Percentiles rank a stretch among this genome's conserved stretches.
Evolutionary conservation across 1,140 invertebrate species (phyloP).

Genomic region (Cyphomyrmex costatus): DNA sequence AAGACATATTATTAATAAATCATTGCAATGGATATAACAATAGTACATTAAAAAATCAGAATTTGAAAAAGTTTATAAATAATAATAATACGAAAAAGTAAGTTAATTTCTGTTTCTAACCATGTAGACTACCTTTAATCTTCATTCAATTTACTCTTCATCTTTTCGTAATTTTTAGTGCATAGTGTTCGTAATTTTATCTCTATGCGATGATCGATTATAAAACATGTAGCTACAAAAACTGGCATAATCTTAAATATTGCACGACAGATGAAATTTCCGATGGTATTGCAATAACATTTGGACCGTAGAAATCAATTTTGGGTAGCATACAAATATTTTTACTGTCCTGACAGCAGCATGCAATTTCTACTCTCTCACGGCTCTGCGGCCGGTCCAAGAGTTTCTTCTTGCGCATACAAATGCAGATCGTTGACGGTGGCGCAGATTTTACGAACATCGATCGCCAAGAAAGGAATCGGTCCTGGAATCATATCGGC

Average conservation of each 20-base stretch:
- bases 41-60: no score
- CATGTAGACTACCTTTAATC: no score
- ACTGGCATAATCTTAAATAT: slow-evolving; percentile 31
- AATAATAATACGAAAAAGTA: no score
- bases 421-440: slow-evolving; percentile 47
- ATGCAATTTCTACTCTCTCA: slow-evolving; percentile 14
- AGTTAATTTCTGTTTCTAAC: no score
- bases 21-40: neutral
- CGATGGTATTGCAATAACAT: slow-evolving; percentile 30
- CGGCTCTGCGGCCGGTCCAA: slow-evolving; percentile 24
- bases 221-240: neutral
- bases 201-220: neutral
- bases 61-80: no score
- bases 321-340: slow-evolving; percentile 63
- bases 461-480: slow-evolving; percentile 40
- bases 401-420: slow-evolving; percentile 57
- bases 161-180: no score
- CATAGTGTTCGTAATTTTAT: neutral
- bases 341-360: slow-evolving; percentile 45
- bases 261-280: slow-evolving; percentile 24
- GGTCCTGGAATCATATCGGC: slow-evolving; percentile 39
- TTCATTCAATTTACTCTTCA: no score
- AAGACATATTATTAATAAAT: neutral
- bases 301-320: slow-evolving; percentile 50
- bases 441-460: slow-evolving; percentile 66